Conservation (phyloP, 2,888 invertebrate species). For the Abrostola triplasia region DNA sequence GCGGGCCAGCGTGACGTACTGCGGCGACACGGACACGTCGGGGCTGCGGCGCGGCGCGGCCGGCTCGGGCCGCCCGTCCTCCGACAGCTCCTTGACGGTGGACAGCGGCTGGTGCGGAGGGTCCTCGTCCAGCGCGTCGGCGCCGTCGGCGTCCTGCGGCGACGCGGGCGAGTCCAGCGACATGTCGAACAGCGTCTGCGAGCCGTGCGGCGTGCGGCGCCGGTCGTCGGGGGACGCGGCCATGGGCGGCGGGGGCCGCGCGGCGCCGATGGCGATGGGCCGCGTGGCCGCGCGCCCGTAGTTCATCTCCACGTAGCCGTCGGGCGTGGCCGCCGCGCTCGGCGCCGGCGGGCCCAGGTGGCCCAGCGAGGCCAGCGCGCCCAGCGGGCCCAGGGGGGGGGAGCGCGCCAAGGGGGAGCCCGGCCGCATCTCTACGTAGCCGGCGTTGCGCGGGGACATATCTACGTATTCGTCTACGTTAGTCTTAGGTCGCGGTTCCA, state of each 20-base stretch:
- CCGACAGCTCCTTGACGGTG: constrained; percentile 78
- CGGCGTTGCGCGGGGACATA: constrained; percentile 83
- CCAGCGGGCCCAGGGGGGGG: constrained; percentile 24
- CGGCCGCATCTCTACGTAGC: constrained; percentile 90
- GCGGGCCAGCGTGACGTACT: constrained; percentile 85
- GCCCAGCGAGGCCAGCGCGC: constrained; percentile 28
- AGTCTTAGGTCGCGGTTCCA: constrained; percentile 60
- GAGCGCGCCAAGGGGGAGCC: constrained; percentile 59
- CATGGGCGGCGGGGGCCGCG: constrained; percentile 56
- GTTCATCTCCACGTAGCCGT: constrained; percentile 87
- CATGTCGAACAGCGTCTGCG: constrained; percentile 91
- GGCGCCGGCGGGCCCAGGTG: constrained; percentile 15
- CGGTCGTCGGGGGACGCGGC: constrained; percentile 68
- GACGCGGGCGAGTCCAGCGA: constrained; percentile 91
- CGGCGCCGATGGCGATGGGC: constrained; percentile 89
- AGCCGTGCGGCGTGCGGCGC: constrained; percentile 87
- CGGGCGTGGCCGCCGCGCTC: constrained; percentile 51
- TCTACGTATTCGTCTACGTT: constrained; percentile 83
- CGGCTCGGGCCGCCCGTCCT: constrained; percentile 64
- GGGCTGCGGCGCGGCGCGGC: constrained; percentile 53
- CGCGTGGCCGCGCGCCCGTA: constrained; percentile 86
- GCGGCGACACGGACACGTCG: constrained; percentile 71
- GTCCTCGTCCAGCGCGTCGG: constrained; percentile 69
- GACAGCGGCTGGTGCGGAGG: constrained; percentile 66
- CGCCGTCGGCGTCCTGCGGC: constrained; percentile 83